Evolutionary conservation across 2,113 vertebrate species (phyloP), one percentile per base, ranked within the genome.

Genomic region (Donacobius atricapilla): DNA sequence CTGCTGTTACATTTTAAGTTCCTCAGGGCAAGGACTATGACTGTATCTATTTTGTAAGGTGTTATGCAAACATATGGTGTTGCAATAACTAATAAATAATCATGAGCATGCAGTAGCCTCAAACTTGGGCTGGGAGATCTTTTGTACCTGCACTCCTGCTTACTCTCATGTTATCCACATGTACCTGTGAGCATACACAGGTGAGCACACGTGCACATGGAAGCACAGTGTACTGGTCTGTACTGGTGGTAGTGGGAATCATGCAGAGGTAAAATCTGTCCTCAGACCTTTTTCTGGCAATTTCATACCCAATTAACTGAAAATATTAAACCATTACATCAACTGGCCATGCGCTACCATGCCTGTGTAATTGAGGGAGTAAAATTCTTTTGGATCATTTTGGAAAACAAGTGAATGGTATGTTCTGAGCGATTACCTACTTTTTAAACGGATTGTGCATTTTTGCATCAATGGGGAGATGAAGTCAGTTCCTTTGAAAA

Each of bases 11-110:
- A 71, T 90, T 73, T 87, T 7, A 92, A 94, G 77, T 88, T 94
- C 94, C 95, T 94, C 76, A 57, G 76, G 92, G 78, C 69, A 86
- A 77, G 64, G 64, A 77, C 61, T 79, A 14, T 83, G 58, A 77
- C 89, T 85, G 39, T 93, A 37, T 93, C 90, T 92, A 21, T 93
- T 96, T 84, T 90, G 71, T 91, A 91, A 96, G 75, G 73, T 96
- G 89, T 90, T 83, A 66, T 45, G 48, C 77, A 95, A 90, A 96
- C 90, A 94, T 68, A 71, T 13, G 88, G 60, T 93, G 63, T 63
- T 86, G 58, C 60, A 88, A 35, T 86, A 93, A 70, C 69, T 90
- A 33, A 93, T 89, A 93, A 94, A 90, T 95, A 96, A 83, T 78
- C 76, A 87, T 89, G 88, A 93, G 45, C 28, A 66, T 4, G 11